Evolutionary conservation across 2,797 vertebrate species (phyloP).

Genomic region (Tadarida brasiliensis): DNA sequence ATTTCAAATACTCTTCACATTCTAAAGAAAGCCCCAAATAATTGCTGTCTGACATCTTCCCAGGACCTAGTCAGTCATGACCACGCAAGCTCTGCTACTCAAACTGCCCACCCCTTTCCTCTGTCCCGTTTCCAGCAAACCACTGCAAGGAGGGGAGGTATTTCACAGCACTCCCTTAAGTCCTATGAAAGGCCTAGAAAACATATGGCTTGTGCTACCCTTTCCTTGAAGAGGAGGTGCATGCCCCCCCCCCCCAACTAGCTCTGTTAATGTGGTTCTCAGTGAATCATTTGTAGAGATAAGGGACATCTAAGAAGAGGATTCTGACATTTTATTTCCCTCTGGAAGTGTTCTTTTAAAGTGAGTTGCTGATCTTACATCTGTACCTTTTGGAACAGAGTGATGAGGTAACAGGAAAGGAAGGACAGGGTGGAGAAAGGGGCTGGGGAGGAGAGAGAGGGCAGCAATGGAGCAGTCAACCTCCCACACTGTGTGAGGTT

Average conservation of each 20-base stretch:
- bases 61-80: background rate
- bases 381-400: background rate
- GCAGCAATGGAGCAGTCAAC: background rate
- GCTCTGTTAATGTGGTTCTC: background rate
- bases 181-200: background rate
- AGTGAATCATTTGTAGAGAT: background rate
- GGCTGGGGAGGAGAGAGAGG: background rate
- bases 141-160: background rate
- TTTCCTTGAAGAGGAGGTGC: background rate
- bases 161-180: background rate
- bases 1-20: background rate
- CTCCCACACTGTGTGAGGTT: background rate
- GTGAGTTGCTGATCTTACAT: background rate
- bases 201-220: background rate
- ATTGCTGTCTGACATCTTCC: background rate
- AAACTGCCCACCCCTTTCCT: background rate
- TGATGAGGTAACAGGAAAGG: background rate
- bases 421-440: background rate
- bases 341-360: background rate
- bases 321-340: background rate
- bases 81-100: background rate
- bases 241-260: background rate
- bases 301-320: background rate
- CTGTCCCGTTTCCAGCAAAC: background rate
- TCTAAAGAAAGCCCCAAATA: conserved; percentile 1